Evolutionary conservation across 2,888 invertebrate species (phyloP), one percentile per base, ranked within the genome.

Genomic region (Perizoma flavofasciatum): DNA sequence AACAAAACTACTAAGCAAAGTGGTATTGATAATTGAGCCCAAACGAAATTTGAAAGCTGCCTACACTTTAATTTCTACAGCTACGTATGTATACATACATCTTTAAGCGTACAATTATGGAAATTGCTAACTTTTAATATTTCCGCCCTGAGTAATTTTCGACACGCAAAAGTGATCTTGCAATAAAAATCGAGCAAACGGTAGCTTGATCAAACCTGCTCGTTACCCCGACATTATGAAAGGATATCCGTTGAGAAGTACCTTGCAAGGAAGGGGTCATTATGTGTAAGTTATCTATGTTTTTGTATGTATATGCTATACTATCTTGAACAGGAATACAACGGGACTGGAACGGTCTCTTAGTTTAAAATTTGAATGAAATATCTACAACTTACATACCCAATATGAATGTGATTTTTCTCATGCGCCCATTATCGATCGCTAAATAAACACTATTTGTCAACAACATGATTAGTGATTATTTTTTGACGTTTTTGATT

Each of bases 201-300:
- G 89, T 89, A 90, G 89, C 88, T 69, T 68, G 70, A 75, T 69
- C 72, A 72, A 66, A 64, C 67, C 72, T 71, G 79, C 56, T 84
- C 84, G 76, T 83, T 84, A 85, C 77, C 74, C 78, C 78, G 76
- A 82, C 84, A 81, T 81, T 22, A 83, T 84, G 85, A 76, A 74
- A 88, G 91, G 91, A 91, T 90, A 89, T 91, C 91, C 91, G 89
- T 73, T 78, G 77, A 70, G 73, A 71, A 75, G 75, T 22, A 66
- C 76, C 77, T 73, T 73, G 80, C 83, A 80, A 82, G 86, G 78
- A 80, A 84, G 80, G 82, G 86, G 78, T 87, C 83, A 88, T 91
- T 89, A 89, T 72, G 67, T 66, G 69, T 76, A 66, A 79, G 81
- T 77, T 79, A 79, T 80, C 74, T 73, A 81, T 75, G 77, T 77